Conservation (phyloP, 1,140 invertebrate species). For the Ceratosolen solmsi region DNA sequence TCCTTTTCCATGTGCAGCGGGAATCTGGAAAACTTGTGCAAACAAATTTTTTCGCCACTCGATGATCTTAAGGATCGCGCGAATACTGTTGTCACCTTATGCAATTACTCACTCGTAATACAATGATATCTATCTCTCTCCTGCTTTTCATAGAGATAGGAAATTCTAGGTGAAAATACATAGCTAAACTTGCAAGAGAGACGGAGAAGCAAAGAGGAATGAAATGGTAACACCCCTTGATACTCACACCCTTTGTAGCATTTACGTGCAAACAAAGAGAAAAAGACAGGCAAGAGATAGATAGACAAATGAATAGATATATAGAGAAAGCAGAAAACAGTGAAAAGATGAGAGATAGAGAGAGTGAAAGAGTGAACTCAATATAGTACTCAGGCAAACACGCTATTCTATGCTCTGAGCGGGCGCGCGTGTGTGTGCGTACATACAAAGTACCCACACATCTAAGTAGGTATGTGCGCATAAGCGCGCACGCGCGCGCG, state of each 20-base stretch:
- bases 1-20: background rate
- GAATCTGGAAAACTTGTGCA: background rate
- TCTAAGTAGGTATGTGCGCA: background rate
- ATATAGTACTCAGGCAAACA: background rate
- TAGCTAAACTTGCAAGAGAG: background rate
- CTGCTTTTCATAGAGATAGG: background rate
- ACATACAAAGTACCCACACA: background rate
- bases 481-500: background rate
- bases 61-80: background rate
- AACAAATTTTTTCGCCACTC: conserved; percentile 18
- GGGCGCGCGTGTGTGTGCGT: background rate
- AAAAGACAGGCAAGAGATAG: conserved; percentile 8
- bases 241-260: conserved; percentile 34
- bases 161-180: background rate
- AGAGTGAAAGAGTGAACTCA: background rate
- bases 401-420: too few relatives aligned
- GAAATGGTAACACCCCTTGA: conserved; percentile 29
- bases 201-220: conserved; percentile 1
- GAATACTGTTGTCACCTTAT: background rate
- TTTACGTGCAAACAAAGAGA: background rate
- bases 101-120: background rate
- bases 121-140: background rate
- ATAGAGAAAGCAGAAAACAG: background rate
- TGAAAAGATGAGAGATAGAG: background rate
- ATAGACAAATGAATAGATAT: background rate